These are phyloP conservation scores for Drosophila kuntzei DNA, from an alignment of 2,888 invertebrate genomes.

Conservation along the genomic window DNA sequence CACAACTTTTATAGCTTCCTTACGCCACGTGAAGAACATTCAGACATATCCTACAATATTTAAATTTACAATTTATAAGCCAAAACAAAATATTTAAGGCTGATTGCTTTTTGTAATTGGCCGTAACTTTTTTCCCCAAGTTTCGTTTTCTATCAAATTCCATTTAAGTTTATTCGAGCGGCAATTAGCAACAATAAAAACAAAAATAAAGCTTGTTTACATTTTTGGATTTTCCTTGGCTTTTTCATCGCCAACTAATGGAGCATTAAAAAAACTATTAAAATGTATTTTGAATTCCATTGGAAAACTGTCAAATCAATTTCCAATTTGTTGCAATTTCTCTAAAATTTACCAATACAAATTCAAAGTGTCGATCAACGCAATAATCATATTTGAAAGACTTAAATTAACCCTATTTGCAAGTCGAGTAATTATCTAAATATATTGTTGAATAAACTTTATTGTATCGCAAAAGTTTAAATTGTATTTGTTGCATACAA, in stretches of 20 bases:
- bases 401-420: background rate
- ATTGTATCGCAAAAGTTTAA: slow-evolving; percentile 18
- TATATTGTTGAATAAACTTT: slow-evolving; percentile 3
- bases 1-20: slow-evolving; percentile 5
- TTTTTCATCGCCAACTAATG: slow-evolving; percentile 30
- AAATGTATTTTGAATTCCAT: slow-evolving; percentile 21
- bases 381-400: background rate
- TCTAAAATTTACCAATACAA: background rate
- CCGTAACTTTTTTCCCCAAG: slow-evolving; percentile 37
- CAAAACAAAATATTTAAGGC: slow-evolving; percentile 63
- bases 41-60: slow-evolving; percentile 11
- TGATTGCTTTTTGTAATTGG: slow-evolving; percentile 73
- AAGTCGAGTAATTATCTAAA: slow-evolving; percentile 10
- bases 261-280: slow-evolving; percentile 20
- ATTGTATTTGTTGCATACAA: slow-evolving; percentile 26
- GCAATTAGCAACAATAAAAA: slow-evolving; percentile 57
- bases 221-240: background rate
- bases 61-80: slow-evolving; percentile 35
- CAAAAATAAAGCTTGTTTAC: background rate
- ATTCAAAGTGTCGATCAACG: background rate
- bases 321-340: background rate
- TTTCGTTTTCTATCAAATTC: slow-evolving; percentile 25
- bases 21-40: slow-evolving; percentile 1
- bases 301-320: slow-evolving; percentile 6
- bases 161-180: slow-evolving; percentile 50